phyloP scores from a whole-genome alignment of 2,113 vertebrate species.

The Anser cygnoides region DNA sequence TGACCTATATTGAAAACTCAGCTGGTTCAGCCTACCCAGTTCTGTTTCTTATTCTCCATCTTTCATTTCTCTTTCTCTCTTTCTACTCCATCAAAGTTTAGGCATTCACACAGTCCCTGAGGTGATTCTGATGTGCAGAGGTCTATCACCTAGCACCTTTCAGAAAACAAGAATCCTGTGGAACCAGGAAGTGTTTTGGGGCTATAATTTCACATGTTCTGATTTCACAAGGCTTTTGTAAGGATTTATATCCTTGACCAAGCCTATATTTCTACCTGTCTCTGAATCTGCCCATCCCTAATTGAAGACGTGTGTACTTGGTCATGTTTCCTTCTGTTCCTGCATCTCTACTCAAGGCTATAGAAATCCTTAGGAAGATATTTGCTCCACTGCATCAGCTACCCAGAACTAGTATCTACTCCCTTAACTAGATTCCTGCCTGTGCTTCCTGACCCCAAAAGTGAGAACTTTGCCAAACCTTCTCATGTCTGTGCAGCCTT shows the following conservation, averaged over 20 bases:
- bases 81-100: background rate
- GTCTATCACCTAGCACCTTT: background rate
- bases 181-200: background rate
- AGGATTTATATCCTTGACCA: constrained; percentile 9
- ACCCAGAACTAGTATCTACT: background rate
- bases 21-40: background rate
- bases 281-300: background rate
- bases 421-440: background rate
- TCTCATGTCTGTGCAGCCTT: background rate
- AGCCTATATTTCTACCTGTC: background rate
- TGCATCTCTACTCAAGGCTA: background rate
- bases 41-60: background rate
- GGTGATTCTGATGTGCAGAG: background rate
- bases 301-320: constrained; percentile 10
- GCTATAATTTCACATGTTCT: background rate
- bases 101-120: background rate
- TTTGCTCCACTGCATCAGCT: background rate
- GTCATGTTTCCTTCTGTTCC: background rate
- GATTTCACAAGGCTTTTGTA: background rate
- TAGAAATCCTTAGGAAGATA: background rate
- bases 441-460: background rate
- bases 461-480: background rate
- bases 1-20: background rate
- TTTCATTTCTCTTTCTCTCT: background rate
- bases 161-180: background rate